Conservation (phyloP, 1,140 invertebrate genomes). For the Drosophila quadrilineata region DNA sequence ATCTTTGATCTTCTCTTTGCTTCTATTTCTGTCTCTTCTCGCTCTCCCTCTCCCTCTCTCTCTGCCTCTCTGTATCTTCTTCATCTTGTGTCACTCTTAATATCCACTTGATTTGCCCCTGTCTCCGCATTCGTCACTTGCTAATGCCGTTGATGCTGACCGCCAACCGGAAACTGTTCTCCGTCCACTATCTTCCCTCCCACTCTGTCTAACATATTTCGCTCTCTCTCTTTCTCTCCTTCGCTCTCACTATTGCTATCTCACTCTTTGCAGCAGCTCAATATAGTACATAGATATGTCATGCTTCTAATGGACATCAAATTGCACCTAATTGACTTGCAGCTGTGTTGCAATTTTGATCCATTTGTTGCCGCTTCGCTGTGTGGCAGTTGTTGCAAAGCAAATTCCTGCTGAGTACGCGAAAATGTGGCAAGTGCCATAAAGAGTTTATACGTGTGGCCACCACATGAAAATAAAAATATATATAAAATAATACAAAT, state of each 20-base stretch:
- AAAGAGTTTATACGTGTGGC: too few relatives aligned
- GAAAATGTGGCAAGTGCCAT: too few relatives aligned
- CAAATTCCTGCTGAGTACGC: slow-evolving; percentile 2
- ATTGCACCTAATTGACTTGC: slow-evolving; percentile 10
- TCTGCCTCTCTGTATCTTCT: background rate
- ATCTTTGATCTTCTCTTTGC: background rate
- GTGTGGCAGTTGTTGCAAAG: background rate
- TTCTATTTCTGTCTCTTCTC: background rate
- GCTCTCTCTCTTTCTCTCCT: too few relatives aligned
- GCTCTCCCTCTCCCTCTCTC: background rate
- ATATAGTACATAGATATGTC: too few relatives aligned
- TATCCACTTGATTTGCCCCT: slow-evolving; percentile 2
- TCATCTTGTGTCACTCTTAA: background rate
- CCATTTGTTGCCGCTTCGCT: background rate
- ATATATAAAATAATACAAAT: background rate
- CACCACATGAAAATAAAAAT: too few relatives aligned
- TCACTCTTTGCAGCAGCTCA: too few relatives aligned
- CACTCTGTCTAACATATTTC: too few relatives aligned
- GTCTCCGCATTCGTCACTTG: too few relatives aligned
- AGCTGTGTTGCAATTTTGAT: slow-evolving; percentile 7
- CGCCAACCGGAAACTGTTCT: too few relatives aligned
- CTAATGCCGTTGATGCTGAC: too few relatives aligned
- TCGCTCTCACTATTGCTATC: too few relatives aligned
- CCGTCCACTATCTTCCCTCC: too few relatives aligned
- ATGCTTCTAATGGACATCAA: slow-evolving; percentile 10